Evolutionary conservation across 2,113 vertebrate species (phyloP), one percentile per base, ranked within the genome.

Genomic region (Vulpes ferrilata): DNA sequence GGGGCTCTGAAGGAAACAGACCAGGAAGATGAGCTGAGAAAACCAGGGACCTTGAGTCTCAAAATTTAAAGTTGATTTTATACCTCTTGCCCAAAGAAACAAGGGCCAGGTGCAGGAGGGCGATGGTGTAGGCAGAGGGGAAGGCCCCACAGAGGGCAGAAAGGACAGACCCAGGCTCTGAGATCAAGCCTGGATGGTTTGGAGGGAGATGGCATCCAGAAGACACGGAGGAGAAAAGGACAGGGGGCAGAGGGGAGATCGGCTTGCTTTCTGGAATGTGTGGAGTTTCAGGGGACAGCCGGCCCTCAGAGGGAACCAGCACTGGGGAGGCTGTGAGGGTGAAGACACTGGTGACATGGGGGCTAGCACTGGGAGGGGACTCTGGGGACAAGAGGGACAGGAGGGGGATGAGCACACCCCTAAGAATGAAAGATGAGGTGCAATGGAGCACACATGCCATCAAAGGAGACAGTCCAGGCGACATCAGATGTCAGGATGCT

Each of bases 41-140:
- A 43, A 59, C 35, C 27, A 27, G 78, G 53, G 22, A n/a, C 3
- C 10, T 2, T 12, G 32, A 73, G 59, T 55, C 69, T 81, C 38
- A n/a, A 60, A n/a, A 76, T 1, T 17, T 5, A 48, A 8, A 7
- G 10, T 7, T 51, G 43, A 3, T 8, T 65, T 48, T 69, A 62
- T 1, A 32, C 62, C 27, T 38, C 67, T 15, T 0, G 4, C 5
- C 60, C 10, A 5, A 48, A 23, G 80, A 0, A 9, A 17, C 2
- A 2, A 51, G 27, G 22, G 4, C 12, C 4, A 0, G 1, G 7
- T 19, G 35, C 1, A 19, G 5, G 38, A 6, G 30, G 19, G 7
- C 43, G 6, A n/a, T 0, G 38, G 30, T 9, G 20, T 11, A 43
- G 20, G 27, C 2, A 19, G 35, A 48, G 27, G 81, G 51, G 65